Conservation (phyloP, 30 jellyfish, hydroid and myxozoan genomes). For the Aurelia coerulea region DNA sequence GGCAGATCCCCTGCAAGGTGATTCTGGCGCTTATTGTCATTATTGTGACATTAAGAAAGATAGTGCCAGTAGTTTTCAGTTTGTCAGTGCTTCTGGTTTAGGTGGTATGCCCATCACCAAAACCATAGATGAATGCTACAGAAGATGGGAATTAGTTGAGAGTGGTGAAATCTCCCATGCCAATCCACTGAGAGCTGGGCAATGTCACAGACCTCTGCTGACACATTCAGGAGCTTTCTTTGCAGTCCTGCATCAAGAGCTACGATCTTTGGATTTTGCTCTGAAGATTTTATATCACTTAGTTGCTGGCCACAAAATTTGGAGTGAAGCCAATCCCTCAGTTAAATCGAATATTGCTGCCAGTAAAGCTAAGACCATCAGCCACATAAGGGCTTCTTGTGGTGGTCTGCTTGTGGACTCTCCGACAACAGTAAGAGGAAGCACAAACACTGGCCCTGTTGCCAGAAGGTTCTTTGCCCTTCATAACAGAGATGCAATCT, state of each 20-base stretch:
- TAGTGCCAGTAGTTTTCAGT: too few relatives aligned
- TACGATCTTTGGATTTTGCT: neutral
- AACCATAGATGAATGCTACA: too few relatives aligned
- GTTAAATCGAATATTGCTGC: neutral
- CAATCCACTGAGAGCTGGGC: too few relatives aligned
- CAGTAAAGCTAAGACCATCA: neutral
- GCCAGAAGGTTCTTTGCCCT: too few relatives aligned
- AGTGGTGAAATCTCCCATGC: too few relatives aligned
- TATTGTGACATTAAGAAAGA: constrained; percentile 2
- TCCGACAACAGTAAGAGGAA: too few relatives aligned
- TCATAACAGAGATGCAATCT: too few relatives aligned
- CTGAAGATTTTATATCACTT: constrained; percentile 4
- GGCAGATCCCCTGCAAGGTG: constrained; percentile 13
- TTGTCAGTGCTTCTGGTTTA: too few relatives aligned
- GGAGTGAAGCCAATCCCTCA: neutral
- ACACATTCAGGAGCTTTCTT: neutral
- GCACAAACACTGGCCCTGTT: too few relatives aligned
- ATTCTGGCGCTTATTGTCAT: constrained; percentile 11
- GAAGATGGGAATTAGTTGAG: too few relatives aligned
- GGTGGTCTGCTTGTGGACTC: constrained; percentile 29
- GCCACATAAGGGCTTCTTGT: constrained; percentile 7
- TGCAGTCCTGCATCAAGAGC: neutral
- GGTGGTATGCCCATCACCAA: too few relatives aligned
- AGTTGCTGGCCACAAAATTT: constrained; percentile 10
- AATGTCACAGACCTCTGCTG: too few relatives aligned